Conservation (phyloP, 2,797 vertebrate species). For the Varecia variegata region DNA sequence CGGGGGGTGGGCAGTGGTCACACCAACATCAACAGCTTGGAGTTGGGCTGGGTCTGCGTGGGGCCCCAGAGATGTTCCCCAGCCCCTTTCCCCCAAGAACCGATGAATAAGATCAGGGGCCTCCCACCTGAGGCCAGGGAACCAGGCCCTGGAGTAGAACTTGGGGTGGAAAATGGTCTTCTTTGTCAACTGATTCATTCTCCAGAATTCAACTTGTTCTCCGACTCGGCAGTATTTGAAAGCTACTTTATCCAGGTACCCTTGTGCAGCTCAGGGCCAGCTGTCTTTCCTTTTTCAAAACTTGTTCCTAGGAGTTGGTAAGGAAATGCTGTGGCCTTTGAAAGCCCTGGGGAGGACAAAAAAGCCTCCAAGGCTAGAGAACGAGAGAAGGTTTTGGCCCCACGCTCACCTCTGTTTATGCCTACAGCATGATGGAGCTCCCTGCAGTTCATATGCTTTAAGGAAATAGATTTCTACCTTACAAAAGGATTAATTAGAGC, state of each 20-base stretch:
- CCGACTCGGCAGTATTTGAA: slow-evolving; percentile 77
- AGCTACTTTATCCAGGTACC: slow-evolving; percentile 82
- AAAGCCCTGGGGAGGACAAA: neutral
- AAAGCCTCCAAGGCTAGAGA: neutral
- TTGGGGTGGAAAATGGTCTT: slow-evolving; percentile 74
- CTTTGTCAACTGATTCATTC: slow-evolving; percentile 80
- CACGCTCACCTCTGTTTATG: neutral
- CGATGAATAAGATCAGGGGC: slow-evolving; percentile 73
- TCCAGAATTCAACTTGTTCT: slow-evolving; percentile 81
- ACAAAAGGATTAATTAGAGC: neutral
- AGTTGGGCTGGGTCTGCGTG: slow-evolving; percentile 52
- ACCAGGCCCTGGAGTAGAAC: slow-evolving; percentile 53
- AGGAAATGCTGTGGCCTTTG: neutral
- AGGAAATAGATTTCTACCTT: neutral
- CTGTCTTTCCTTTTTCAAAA: neutral
- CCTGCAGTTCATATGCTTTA: neutral
- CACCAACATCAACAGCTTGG: slow-evolving; percentile 61
- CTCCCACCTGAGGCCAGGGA: slow-evolving; percentile 65
- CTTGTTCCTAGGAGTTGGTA: neutral
- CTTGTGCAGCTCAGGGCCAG: neutral
- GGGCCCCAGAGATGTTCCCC: slow-evolving; percentile 65
- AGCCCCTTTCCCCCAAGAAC: slow-evolving; percentile 59
- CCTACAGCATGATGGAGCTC: neutral
- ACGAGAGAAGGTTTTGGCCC: neutral
- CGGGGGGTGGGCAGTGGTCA: neutral